Conservation (phyloP, 1,140 invertebrate genomes). For the Zaprionus ghesquierei region DNA sequence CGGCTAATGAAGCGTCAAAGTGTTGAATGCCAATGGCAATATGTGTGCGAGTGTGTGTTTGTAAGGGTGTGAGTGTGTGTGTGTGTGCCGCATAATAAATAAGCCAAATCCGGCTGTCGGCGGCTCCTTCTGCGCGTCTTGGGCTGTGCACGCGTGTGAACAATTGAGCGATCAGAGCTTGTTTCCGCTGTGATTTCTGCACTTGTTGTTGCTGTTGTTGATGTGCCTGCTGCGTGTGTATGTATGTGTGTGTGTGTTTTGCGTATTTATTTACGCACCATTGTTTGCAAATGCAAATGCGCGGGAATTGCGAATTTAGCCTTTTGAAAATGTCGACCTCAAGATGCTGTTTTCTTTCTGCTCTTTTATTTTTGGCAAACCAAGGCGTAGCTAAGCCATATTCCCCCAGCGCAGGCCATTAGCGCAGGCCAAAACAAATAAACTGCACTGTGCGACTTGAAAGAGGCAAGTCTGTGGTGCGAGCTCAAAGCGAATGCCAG, state of each 20-base stretch:
- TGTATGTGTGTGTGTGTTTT: constrained; percentile 14
- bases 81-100: constrained; percentile 45
- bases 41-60: constrained; percentile 3
- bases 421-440: constrained; percentile 38
- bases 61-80: not conserved
- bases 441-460: constrained; percentile 13
- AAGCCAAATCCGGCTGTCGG: constrained; percentile 32
- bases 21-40: constrained; percentile 51
- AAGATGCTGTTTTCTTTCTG: not conserved
- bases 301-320: constrained; percentile 2
- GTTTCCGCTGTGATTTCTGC: constrained; percentile 33
- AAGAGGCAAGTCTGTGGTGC: constrained; percentile 4
- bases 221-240: not conserved
- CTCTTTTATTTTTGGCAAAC: no score
- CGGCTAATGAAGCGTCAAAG: constrained; percentile 70
- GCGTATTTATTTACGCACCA: constrained; percentile 24
- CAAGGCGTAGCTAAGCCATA: not conserved
- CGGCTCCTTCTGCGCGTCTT: not conserved
- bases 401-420: constrained; percentile 26
- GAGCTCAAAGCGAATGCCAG: constrained; percentile 43
- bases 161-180: constrained; percentile 58
- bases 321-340: constrained; percentile 4
- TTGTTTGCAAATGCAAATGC: constrained; percentile 18
- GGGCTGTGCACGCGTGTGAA: constrained; percentile 33
- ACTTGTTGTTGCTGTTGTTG: not conserved